A percentile compares a stretch with the other conserved stretches of the same genome.
phyloP scores from a whole-genome alignment of 1,140 invertebrate species.

The Lepidotrigona ventralis region DNA sequence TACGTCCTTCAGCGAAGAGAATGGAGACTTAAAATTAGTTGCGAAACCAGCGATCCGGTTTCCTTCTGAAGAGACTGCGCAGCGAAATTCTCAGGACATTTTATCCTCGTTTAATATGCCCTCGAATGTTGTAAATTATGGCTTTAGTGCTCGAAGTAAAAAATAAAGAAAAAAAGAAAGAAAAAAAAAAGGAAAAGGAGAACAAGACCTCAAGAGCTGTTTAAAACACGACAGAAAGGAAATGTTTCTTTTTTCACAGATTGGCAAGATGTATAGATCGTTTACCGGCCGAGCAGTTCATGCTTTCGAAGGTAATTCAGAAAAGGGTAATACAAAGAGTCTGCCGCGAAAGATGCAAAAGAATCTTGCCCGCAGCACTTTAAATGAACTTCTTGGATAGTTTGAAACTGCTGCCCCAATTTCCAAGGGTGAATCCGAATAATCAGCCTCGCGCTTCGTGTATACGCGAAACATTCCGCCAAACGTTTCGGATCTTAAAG shows the following conservation, averaged over 20 bases:
- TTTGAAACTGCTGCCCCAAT: constrained; percentile 39
- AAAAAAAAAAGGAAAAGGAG: background rate
- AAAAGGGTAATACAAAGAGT: constrained; percentile 33
- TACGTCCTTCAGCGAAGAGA: constrained; percentile 53
- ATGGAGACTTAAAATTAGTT: constrained; percentile 60
- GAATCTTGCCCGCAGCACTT: constrained; percentile 39
- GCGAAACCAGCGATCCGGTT: constrained; percentile 45
- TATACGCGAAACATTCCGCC: background rate
- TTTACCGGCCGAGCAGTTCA: constrained; percentile 17
- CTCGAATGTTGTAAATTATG: constrained; percentile 8
- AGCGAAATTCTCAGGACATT: constrained; percentile 8
- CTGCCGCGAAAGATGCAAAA: constrained; percentile 15
- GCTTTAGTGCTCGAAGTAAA: background rate
- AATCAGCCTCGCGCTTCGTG: constrained; percentile 2
- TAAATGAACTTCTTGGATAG: constrained; percentile 41
- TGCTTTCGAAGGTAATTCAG: constrained; percentile 24
- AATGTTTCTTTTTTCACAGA: background rate
- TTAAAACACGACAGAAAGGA: background rate
- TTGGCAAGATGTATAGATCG: background rate
- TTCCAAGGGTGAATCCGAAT: constrained; percentile 40
- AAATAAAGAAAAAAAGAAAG: too few relatives aligned
- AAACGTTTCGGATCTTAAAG: constrained; percentile 32
- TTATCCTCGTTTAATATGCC: constrained; percentile 6
- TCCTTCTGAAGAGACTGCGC: constrained; percentile 4
- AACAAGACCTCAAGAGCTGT: background rate